Evolutionary conservation across 35 echinoderm and acorn worm genomes (phyloP), one percentile per base, ranked within the genome.

Genomic region (Hemicentrotus pulcherrimus): DNA sequence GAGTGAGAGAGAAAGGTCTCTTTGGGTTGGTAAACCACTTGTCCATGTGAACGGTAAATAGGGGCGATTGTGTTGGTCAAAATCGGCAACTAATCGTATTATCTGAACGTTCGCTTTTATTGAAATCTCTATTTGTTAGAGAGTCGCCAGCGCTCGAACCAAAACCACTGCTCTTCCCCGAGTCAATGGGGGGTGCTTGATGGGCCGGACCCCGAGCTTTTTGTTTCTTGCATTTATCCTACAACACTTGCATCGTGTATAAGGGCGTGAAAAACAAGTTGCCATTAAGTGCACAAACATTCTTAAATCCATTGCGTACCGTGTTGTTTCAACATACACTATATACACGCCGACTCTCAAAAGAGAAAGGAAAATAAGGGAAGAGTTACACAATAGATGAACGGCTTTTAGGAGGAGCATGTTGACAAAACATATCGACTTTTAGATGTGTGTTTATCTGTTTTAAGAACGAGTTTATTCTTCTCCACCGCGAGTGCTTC

Each of bases 201-300:
- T 12, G 10, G 46, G 0, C n/a, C 45, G 13, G 46, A 50, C 91
- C 18, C 48, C 8, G 65, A 6, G 65, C 65, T n/a, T 47, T 92
- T 93, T 93, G 91, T 93, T 93, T 93, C 91, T 31, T 58, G 32
- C 5, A 93, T 47, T 93, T 58, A 93, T 58, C 48, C 48, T 93
- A 46, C 32, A 14, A 93, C 91, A 93, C 91, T 93, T 47, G 6
- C 48, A 13, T 31, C 47, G 48, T 93, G 48, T 93, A 93, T 93
- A 13, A 93, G 91, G 91, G 91, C 91, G 91, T 93, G 91, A 93
- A 93, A 93, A 93, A 93, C 91, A 93, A 93, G 91, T 93, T 93
- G 47, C 91, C 47, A 93, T 93, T 93, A 93, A 47, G 46, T 47
- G 46, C 46, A 58, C 91, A 93, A 93, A 93, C 91, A 93, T 31